Evolutionary conservation across 2,888 invertebrate genomes (phyloP).

Genomic region (Drosophila differens): DNA sequence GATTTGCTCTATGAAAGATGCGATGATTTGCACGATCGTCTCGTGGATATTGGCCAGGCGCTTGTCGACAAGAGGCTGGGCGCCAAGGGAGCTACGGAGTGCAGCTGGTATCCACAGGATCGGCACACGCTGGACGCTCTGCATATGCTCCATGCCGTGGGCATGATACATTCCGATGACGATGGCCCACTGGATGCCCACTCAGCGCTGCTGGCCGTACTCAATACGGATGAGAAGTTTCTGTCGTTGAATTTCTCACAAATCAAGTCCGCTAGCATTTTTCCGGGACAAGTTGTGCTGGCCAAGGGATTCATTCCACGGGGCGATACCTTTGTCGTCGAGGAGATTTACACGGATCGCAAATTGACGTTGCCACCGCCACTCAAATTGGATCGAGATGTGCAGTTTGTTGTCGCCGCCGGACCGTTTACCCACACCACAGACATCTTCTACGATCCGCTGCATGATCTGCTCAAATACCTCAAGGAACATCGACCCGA

Average conservation of each 20-base stretch:
- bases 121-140: constrained; percentile 77
- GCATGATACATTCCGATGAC: constrained; percentile 91
- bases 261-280: constrained; percentile 84
- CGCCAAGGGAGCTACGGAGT: constrained; percentile 69
- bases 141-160: constrained; percentile 86
- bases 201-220: constrained; percentile 90
- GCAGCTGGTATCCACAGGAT: constrained; percentile 82
- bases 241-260: constrained; percentile 86
- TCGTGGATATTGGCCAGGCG: constrained; percentile 81
- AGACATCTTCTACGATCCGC: constrained; percentile 92
- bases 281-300: constrained; percentile 87
- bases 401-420: constrained; percentile 90
- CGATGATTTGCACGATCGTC: constrained; percentile 81
- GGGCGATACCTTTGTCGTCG: constrained; percentile 89
- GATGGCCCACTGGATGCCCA: constrained; percentile 89
- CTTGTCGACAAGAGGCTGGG: constrained; percentile 83
- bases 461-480: constrained; percentile 91
- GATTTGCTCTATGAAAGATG: constrained; percentile 82
- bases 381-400: constrained; percentile 86
- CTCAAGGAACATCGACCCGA: constrained; percentile 90
- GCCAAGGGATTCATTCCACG: constrained; percentile 90
- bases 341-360: constrained; percentile 88
- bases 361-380: constrained; percentile 84
- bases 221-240: constrained; percentile 86
- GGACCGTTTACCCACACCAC: constrained; percentile 94